A percentile compares a stretch with the other conserved stretches of the same genome.
Conservation (phyloP, 2,113 vertebrate genomes). For the Centropus bengalensis region DNA sequence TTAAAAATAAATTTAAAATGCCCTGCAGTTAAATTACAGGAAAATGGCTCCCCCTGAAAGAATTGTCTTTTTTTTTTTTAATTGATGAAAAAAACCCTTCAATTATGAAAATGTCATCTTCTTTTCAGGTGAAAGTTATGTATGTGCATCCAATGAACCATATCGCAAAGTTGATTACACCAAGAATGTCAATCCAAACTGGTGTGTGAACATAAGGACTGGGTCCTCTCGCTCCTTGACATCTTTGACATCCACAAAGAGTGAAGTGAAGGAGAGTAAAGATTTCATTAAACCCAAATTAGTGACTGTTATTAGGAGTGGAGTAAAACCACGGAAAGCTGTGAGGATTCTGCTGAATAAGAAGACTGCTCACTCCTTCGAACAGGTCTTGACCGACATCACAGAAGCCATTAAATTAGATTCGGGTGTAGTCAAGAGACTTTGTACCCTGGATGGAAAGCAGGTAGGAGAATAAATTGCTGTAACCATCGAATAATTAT, state of each 20-base stretch:
- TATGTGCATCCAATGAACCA: conserved; percentile 95
- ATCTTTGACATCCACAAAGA: conserved; percentile 78
- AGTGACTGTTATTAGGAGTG: conserved; percentile 96
- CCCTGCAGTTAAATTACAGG: not conserved
- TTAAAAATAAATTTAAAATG: not conserved
- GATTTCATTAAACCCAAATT: conserved; percentile 97
- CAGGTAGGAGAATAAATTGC: conserved; percentile 82
- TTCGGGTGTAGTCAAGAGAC: conserved; percentile 92
- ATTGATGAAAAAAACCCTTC: not conserved
- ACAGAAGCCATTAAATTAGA: conserved; percentile 98
- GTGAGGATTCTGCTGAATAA: conserved; percentile 96
- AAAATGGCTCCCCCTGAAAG: not conserved
- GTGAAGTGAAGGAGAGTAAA: conserved; percentile 87
- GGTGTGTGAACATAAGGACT: conserved; percentile 90
- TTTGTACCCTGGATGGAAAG: conserved; percentile 94
- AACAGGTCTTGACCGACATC: conserved; percentile 97
- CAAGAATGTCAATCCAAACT: conserved; percentile 96
- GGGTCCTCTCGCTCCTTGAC: conserved; percentile 83
- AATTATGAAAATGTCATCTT: not conserved
- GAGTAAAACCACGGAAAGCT: conserved; percentile 95
- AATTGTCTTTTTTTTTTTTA: no score
- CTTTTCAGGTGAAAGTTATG: conserved; percentile 92
- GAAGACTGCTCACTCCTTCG: conserved; percentile 98
- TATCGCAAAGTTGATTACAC: conserved; percentile 94
- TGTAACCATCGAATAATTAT: not conserved